phyloP scores from a whole-genome alignment of 1,140 invertebrate species.

The Ephestia elutella region DNA sequence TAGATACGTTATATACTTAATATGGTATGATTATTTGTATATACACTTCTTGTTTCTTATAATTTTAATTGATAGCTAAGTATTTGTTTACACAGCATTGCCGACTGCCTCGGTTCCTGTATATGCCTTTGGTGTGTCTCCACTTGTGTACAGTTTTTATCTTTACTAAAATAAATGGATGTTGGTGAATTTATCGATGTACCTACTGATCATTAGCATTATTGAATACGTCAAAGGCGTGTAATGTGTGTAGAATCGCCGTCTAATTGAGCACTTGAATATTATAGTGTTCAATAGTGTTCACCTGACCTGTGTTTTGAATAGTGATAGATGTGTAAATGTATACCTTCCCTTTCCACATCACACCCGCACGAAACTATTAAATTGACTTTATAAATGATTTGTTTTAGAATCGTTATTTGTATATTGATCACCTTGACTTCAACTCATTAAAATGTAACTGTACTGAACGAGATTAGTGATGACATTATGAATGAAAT shows the following conservation, averaged over 20 bases:
- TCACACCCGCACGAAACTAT: background rate
- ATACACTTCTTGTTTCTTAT: conserved; percentile 11
- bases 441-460: conserved; percentile 17
- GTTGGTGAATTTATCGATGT: background rate
- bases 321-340: conserved; percentile 3
- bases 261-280: background rate
- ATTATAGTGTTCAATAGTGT: background rate
- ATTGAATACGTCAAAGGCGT: background rate
- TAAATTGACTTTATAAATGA: conserved; percentile 34
- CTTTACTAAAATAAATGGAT: conserved; percentile 1
- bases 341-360: background rate
- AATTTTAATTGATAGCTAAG: background rate
- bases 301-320: background rate
- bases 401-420: conserved; percentile 62
- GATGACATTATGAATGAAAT: conserved; percentile 24
- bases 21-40: conserved; percentile 26
- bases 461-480: conserved; percentile 7
- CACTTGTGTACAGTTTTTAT: conserved; percentile 1
- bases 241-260: conserved; percentile 4
- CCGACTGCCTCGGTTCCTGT: background rate
- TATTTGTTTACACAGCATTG: background rate
- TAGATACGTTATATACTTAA: conserved; percentile 14
- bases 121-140: background rate
- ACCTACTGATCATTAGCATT: background rate
- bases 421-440: conserved; percentile 33